Percentiles rank a stretch among this genome's conserved stretches.
Evolutionary conservation across 2,113 vertebrate species (phyloP).

Genomic region (Murina feae): DNA sequence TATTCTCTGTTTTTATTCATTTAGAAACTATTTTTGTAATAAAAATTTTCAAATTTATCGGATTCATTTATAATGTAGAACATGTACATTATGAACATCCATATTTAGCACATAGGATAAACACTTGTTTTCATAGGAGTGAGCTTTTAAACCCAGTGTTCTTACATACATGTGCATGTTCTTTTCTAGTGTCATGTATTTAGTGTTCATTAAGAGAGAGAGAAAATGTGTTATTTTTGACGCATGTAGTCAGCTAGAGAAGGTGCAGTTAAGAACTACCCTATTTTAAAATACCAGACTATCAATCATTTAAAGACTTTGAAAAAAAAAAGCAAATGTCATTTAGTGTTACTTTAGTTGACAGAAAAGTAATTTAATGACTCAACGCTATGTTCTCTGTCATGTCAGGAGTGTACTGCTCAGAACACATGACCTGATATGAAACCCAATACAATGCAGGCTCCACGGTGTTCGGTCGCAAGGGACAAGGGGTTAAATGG

Average conservation of each 20-base stretch:
- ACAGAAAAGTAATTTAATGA: conserved; percentile 67
- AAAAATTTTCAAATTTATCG: not conserved
- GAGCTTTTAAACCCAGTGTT: not conserved
- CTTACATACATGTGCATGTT: not conserved
- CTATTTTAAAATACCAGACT: conserved; percentile 38
- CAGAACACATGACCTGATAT: conserved; percentile 41
- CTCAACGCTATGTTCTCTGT: conserved; percentile 39
- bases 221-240: not conserved
- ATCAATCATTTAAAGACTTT: conserved; percentile 52
- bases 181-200: not conserved
- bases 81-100: not conserved
- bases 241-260: not conserved
- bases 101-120: not conserved
- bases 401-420: conserved; percentile 8
- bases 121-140: not conserved
- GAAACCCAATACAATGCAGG: conserved; percentile 48
- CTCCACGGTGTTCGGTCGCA: not conserved
- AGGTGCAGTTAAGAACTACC: conserved; percentile 22
- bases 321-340: not conserved
- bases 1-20: not conserved
- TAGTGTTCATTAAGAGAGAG: not conserved
- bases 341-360: conserved; percentile 35
- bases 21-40: not conserved
- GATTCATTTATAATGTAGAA: not conserved
- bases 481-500: not conserved